A percentile compares a stretch with the other conserved stretches of the same genome.
phyloP scores from a whole-genome alignment of 2,888 invertebrate species.

The Scaptomyza polygonia region DNA sequence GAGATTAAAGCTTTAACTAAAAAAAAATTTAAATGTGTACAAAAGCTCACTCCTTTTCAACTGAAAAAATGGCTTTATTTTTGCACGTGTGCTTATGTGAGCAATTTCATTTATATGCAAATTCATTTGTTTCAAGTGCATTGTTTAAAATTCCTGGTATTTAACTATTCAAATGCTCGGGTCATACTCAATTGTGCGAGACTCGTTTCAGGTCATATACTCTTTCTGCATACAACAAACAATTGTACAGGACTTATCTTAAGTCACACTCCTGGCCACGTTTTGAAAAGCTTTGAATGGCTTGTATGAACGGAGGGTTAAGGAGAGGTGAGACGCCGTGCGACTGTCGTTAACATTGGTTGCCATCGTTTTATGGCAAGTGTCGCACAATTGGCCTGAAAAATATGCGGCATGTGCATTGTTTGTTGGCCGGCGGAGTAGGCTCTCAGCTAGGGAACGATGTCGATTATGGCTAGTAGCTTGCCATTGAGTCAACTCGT shows the following conservation, averaged over 20 bases:
- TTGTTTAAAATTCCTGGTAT: slow-evolving; percentile 35
- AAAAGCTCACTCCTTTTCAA: too few species aligned
- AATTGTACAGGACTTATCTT: slow-evolving; percentile 34
- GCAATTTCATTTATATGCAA: slow-evolving; percentile 19
- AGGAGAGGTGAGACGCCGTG: neutral
- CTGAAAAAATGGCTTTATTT: neutral
- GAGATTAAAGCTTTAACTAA: neutral
- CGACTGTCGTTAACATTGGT: slow-evolving; percentile 21
- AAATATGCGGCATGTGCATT: slow-evolving; percentile 43
- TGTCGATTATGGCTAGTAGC: slow-evolving; percentile 46
- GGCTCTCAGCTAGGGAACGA: slow-evolving; percentile 38
- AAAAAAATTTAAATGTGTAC: too few species aligned
- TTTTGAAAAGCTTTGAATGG: slow-evolving; percentile 14
- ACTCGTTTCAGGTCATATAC: slow-evolving; percentile 7
- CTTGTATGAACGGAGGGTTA: neutral
- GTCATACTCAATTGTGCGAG: slow-evolving; percentile 34
- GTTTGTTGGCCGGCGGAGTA: slow-evolving; percentile 11
- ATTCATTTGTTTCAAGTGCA: slow-evolving; percentile 41
- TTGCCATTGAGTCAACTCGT: slow-evolving; percentile 19
- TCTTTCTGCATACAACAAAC: neutral
- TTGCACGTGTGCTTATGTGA: neutral
- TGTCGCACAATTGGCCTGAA: slow-evolving; percentile 38
- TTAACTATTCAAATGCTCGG: slow-evolving; percentile 49
- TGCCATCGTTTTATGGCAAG: slow-evolving; percentile 33
- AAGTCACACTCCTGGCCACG: slow-evolving; percentile 45